Evolutionary conservation across 2,113 vertebrate genomes (phyloP), one percentile per base, ranked within the genome.

Genomic region (Engraulis encrasicolus): DNA sequence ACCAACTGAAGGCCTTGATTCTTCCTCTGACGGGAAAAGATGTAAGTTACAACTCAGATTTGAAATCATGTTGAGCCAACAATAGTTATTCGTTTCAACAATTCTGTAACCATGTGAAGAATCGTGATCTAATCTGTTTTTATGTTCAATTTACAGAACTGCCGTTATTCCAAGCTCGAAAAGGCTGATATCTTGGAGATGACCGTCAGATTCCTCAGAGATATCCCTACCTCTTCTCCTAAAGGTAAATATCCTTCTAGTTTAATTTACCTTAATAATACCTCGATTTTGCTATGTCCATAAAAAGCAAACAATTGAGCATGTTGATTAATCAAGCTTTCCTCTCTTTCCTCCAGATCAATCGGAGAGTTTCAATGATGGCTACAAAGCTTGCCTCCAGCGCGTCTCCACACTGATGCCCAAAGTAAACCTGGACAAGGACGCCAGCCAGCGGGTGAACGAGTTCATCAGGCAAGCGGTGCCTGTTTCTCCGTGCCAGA

Each of bases 101-200:
- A 38, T n/a, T 27, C 12, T 79, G 20, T 6, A 34, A 74, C 23
- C 27, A 34, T 74, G 50, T 6, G 11, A 77, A 38, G 2, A 78
- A 27, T 31, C 19, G 31, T 74, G 66, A 15, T 14, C 81, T 85
- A 58, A 89, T 19, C 50, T 0, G 84, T 71, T 37, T 78, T 37
- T 82, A 0, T 20, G 82, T 78, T 38, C 81, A 18, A 0, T 0
- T 85, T 84, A 14, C 86, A 95, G 95, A 96, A 93, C 89, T 96
- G 96, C 1, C 91, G 95, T 85, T 95, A 92, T 88, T 97, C 96
- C 31, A 97, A 97, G 80, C 92, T 97, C 84, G 97, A 98, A 90
- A 98, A 98, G 91, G 97, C 97, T 0, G 97, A 97, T 83, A 95
- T 98, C 86, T 93, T 98, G 86, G 97, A 98, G 89, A 97, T 97